Conservation (phyloP, 2,797 vertebrate species). For the Paguma larvata region DNA sequence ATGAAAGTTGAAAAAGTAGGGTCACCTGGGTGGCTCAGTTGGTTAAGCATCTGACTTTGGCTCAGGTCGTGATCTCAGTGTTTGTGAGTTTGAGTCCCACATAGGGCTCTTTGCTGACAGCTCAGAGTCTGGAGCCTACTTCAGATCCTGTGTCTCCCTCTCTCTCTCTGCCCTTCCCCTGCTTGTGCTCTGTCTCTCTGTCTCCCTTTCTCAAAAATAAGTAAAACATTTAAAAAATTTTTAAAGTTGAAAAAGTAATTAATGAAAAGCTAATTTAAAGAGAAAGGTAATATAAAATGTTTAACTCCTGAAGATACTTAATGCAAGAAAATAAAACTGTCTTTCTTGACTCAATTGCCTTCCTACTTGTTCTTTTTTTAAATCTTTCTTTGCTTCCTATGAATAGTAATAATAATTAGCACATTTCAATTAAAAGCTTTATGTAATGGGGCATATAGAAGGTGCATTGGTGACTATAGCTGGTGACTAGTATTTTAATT, state of each 20-base stretch:
- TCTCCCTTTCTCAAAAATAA: too few species aligned
- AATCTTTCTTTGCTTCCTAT: background rate
- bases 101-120: too few species aligned
- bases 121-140: too few species aligned
- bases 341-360: background rate
- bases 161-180: too few species aligned
- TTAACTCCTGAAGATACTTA: constrained; percentile 39
- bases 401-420: background rate
- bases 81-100: too few species aligned
- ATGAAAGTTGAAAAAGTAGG: constrained; percentile 48
- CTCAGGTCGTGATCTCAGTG: too few species aligned
- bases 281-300: constrained; percentile 26
- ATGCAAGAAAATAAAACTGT: constrained; percentile 36
- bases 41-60: too few species aligned
- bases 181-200: too few species aligned
- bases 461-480: background rate
- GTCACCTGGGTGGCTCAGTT: too few species aligned
- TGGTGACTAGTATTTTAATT: constrained; percentile 52
- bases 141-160: too few species aligned
- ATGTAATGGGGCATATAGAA: background rate
- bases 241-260: constrained; percentile 54
- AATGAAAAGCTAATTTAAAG: constrained; percentile 58
- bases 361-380: background rate
- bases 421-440: constrained; percentile 45
- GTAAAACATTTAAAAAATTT: too few species aligned